Conservation (phyloP, 2,888 invertebrate species). For the Phania funesta region DNA sequence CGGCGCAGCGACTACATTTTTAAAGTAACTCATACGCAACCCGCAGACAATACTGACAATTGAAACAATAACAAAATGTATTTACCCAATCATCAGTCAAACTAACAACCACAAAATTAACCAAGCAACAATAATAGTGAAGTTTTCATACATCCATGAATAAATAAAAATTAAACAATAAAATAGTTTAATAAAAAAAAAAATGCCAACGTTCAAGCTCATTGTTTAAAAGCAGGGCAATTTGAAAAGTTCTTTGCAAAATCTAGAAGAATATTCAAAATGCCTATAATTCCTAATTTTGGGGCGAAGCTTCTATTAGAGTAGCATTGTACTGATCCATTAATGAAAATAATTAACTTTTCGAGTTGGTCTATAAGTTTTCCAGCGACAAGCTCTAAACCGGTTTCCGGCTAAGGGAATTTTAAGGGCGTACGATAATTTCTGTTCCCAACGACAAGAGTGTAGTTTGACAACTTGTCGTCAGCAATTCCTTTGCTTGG, state of each 20-base stretch:
- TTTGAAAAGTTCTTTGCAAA: background rate
- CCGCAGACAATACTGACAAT: slow-evolving; percentile 11
- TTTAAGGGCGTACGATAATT: too few relatives aligned
- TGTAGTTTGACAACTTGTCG: too few relatives aligned
- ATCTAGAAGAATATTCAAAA: background rate
- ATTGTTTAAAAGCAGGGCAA: slow-evolving; percentile 34
- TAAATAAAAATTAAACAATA: slow-evolving; percentile 3
- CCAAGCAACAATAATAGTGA: slow-evolving; percentile 24
- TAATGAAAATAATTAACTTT: too few relatives aligned
- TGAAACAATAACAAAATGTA: slow-evolving; percentile 26
- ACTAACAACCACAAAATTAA: slow-evolving; percentile 40
- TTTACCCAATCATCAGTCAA: slow-evolving; percentile 54
- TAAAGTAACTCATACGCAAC: slow-evolving; percentile 48
- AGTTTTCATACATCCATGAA: slow-evolving; percentile 23
- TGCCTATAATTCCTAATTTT: too few relatives aligned
- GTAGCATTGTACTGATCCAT: too few relatives aligned
- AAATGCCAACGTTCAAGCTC: slow-evolving; percentile 57
- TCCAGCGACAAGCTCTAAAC: too few relatives aligned
- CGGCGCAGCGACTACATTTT: background rate
- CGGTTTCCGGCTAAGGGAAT: too few relatives aligned
- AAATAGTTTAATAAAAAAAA: slow-evolving; percentile 24
- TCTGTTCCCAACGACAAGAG: too few relatives aligned
- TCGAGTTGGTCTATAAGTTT: too few relatives aligned
- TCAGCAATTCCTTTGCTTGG: too few relatives aligned
- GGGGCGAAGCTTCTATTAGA: too few relatives aligned